Base-by-base conservation (phyloP, 2,888 invertebrate genomes). In the Plagodis pulveraria region DNA sequence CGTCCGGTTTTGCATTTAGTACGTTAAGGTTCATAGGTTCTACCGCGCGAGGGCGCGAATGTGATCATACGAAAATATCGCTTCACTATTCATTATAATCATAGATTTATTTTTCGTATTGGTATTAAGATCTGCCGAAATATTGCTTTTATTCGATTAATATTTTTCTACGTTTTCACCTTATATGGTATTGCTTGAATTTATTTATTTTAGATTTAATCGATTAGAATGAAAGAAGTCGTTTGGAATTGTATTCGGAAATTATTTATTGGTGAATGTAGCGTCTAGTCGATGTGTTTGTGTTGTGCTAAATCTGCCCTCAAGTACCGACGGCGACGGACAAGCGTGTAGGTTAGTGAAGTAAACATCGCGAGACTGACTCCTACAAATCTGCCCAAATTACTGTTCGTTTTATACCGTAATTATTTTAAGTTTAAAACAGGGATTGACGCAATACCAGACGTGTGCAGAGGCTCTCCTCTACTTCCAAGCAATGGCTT, bases 361-460 rank as follows among this genome's bases (percentile, higher is more conserved):
- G 63, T 2, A 61, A 68, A 76, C 78, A 75, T 58, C 78, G 69
- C 70, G 83, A 84, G 84, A 83, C 84, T 83, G 86, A 81, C 69
- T 69, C 77, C 80, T 83, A 77, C 84, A 77, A 72, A 74, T 54
- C 59, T 40, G 49, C 55, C 71, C 63, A 67, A 68, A 73, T 60
- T 55, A 43, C 51, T 51, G 32, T 78, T 73, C 72, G 66, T 42
- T 68, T 73, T 76, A 70, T 76, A 77, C 78, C 77, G 79, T 81
- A 76, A 79, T 80, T 79, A 80, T 78, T 76, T 83, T 66, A 63
- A 80, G 81, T 80, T 82, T 76, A 65, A 74, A 77, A 73, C 80
- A 81, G 86, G 87, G 86, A 83, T 77, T 74, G 81, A 76, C 87
- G 88, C 88, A 87, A 88, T 88, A 87, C 83, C 83, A 83, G 89